Evolutionary conservation across 2,888 invertebrate species (phyloP).

Genomic region (Tachina lurida): DNA sequence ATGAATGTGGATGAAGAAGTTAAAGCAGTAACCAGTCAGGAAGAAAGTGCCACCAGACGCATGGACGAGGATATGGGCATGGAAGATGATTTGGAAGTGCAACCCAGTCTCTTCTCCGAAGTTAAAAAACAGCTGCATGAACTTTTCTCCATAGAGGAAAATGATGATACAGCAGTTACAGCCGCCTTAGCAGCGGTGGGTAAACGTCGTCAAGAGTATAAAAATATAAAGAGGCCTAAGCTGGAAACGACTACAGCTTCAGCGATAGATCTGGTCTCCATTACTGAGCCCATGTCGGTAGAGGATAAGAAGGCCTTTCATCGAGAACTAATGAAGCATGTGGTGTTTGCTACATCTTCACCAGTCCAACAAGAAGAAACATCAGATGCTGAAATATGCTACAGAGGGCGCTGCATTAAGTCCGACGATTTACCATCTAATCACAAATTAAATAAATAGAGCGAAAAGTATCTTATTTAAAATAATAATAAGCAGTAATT

Average conservation of each 20-base stretch:
- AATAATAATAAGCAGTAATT: neutral
- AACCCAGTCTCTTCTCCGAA: constrained; percentile 82
- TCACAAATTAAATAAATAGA: constrained; percentile 80
- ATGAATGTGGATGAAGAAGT: constrained; percentile 63
- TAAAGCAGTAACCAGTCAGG: constrained; percentile 63
- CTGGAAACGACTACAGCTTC: constrained; percentile 75
- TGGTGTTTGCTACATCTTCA: constrained; percentile 87
- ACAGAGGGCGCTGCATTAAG: constrained; percentile 92
- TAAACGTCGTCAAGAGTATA: constrained; percentile 81
- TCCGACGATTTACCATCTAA: constrained; percentile 83
- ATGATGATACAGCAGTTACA: constrained; percentile 77
- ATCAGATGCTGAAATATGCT: constrained; percentile 94
- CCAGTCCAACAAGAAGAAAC: constrained; percentile 93
- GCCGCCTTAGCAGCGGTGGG: constrained; percentile 77
- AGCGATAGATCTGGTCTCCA: constrained; percentile 70
- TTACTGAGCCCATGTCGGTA: constrained; percentile 71
- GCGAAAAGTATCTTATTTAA: neutral
- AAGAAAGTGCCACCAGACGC: constrained; percentile 79
- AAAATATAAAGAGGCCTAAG: constrained; percentile 79
- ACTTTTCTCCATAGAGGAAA: constrained; percentile 80
- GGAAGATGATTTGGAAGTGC: constrained; percentile 80
- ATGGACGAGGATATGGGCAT: constrained; percentile 75
- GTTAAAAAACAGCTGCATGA: constrained; percentile 81
- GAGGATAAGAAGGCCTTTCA: constrained; percentile 78
- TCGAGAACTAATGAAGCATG: constrained; percentile 82